phyloP scores from a whole-genome alignment of 2,888 invertebrate species.

The Hydriomena furcata region DNA sequence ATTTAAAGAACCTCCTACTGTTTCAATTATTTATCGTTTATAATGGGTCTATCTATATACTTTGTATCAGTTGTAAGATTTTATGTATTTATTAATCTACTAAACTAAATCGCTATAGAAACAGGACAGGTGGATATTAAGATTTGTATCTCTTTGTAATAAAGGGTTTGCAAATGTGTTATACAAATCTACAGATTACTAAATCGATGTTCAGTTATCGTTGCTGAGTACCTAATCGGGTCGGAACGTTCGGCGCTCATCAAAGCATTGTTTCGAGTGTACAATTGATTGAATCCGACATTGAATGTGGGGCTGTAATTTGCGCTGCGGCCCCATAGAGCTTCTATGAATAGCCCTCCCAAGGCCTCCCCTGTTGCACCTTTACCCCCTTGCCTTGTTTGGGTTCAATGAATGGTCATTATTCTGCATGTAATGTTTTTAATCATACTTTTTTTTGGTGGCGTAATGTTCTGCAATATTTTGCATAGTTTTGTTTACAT shows the following conservation, averaged over 20 bases:
- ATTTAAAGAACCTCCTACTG: neutral
- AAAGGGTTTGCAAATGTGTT: conserved; percentile 1
- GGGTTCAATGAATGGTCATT: conserved; percentile 39
- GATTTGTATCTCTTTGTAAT: conserved; percentile 1
- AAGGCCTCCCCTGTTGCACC: conserved; percentile 38
- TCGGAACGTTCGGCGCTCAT: neutral
- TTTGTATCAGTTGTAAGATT: too few relatives aligned
- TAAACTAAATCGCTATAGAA: neutral
- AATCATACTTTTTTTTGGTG: neutral
- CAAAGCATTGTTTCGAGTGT: conserved; percentile 20
- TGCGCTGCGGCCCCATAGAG: conserved; percentile 58
- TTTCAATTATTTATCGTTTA: neutral
- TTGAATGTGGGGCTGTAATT: conserved; percentile 48
- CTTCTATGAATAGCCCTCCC: conserved; percentile 53
- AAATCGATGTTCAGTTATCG: conserved; percentile 12
- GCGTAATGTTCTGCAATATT: neutral
- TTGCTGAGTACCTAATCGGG: conserved; percentile 7
- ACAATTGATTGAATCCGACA: conserved; percentile 24
- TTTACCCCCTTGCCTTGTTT: conserved; percentile 42
- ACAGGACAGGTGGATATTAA: neutral
- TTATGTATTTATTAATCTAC: too few relatives aligned
- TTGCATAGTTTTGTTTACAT: neutral
- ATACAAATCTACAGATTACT: conserved; percentile 4
- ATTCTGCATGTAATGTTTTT: conserved; percentile 4
- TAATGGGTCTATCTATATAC: too few relatives aligned